Percentiles rank a stretch among this genome's conserved stretches.
Conservation (phyloP, 2,797 vertebrate species). For the Cryptoblepharus egeriae region DNA sequence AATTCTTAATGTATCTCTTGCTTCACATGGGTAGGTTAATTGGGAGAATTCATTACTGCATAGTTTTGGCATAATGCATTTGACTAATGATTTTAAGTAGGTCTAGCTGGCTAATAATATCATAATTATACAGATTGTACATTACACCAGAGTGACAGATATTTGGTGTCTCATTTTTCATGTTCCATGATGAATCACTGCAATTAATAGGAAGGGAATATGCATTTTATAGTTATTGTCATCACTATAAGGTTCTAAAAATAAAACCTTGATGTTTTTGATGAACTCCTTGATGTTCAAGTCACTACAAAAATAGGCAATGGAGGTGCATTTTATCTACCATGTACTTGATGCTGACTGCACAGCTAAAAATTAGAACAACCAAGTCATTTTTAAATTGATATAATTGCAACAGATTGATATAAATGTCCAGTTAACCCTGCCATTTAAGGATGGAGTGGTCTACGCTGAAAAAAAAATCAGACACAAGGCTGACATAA, state of each 20-base stretch:
- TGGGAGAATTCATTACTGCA: conserved; percentile 55
- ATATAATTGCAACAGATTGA: conserved; percentile 76
- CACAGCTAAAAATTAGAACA: conserved; percentile 74
- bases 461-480: no score
- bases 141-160: conserved; percentile 56
- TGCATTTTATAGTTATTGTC: conserved; percentile 80
- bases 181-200: conserved; percentile 73
- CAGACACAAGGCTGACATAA: no score
- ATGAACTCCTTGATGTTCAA: conserved; percentile 76
- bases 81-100: conserved; percentile 66
- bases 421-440: no score
- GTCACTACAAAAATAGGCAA: conserved; percentile 70
- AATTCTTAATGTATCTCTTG: conserved; percentile 50
- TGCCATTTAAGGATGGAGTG: no score
- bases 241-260: conserved; percentile 76
- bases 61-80: conserved; percentile 41
- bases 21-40: conserved; percentile 57
- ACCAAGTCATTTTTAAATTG: conserved; percentile 77
- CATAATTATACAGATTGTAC: conserved; percentile 50
- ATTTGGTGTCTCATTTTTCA: conserved; percentile 66
- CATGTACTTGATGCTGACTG: conserved; percentile 72
- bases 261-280: conserved; percentile 75
- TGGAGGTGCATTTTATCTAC: conserved; percentile 74
- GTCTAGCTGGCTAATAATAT: conserved; percentile 57
- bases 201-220: conserved; percentile 81